Base-by-base conservation (phyloP, 2,113 vertebrate genomes). In the pig (Sus scrofa) region DNA sequence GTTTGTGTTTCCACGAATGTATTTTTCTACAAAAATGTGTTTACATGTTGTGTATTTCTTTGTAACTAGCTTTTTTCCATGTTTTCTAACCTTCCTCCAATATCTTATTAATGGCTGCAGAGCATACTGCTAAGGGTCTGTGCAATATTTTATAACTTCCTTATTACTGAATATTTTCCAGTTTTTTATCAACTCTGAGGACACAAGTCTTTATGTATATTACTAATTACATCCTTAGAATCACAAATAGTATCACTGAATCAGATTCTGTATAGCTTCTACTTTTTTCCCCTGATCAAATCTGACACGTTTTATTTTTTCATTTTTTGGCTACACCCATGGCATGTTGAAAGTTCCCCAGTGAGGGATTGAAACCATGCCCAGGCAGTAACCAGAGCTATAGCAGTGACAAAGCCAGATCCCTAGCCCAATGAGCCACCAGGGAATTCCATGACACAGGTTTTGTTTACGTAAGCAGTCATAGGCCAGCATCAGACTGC, bases 1-100 rank as follows among this genome's bases (percentile, higher is more conserved):
- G 9, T 67, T 27, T 32, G 7, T 65, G 24, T 86, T 58, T 88
- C 84, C 26, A 78, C 22, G 39, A 10, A 54, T 39, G n/a, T 2
- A 86, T 75, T 96, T 92, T 82, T 39, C 15, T 27, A 54, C 50
- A 62, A 50, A 63, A 73, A 68, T 83, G 27, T 15, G 15, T 44
- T 89, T 81, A 14, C 54, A 32, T 62, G 71, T 63, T 67, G 3
- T 2, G 0, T 60, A 4, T 24, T 71, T 6, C 39, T 77, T 95
- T 44, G 2, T 54, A 73, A 52, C 22, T 62, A 30, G n/a, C 32
- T 70, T 79, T 44, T 88, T 27, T 32, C 7, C 37, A 14, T n/a
- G 7, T 50, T 26, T 71, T 19, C 3, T 82, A 77, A 58, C 24
- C 16, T 79, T 94, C 27, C 16, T 96, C 15, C 12, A 56, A 12